phyloP scores from a whole-genome alignment of 2,113 vertebrate genomes.

The Hippolais icterina region DNA sequence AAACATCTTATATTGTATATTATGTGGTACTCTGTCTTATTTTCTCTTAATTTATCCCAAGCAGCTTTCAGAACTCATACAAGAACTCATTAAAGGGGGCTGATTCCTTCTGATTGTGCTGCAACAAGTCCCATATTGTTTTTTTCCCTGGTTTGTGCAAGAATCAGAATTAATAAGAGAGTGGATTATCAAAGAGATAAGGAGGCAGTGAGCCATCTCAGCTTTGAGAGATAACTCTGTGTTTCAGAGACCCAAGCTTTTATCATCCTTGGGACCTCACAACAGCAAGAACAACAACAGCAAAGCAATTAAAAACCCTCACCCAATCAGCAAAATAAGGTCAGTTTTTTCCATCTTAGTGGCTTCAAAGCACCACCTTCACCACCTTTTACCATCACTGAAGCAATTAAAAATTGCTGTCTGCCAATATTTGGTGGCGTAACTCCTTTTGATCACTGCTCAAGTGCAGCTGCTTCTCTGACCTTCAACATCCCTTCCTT shows the following conservation, averaged over 20 bases:
- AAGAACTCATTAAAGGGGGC: not conserved
- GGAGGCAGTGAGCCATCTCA: not conserved
- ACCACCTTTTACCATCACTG: not conserved
- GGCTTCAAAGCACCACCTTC: not conserved
- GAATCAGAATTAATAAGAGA: not conserved
- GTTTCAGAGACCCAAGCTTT: not conserved
- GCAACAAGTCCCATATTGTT: not conserved
- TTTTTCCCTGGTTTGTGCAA: not conserved
- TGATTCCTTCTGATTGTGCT: not conserved
- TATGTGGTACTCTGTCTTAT: not conserved
- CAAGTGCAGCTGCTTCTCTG: not conserved
- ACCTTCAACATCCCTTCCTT: constrained; percentile 28
- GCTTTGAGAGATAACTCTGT: not conserved
- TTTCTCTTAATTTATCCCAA: not conserved
- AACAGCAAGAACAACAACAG: not conserved
- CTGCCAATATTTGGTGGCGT: constrained; percentile 10
- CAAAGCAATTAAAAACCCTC: not conserved
- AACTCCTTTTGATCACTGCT: constrained; percentile 34
- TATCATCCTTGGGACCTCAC: not conserved
- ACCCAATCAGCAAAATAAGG: not conserved
- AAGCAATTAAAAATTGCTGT: constrained; percentile 41
- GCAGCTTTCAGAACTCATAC: not conserved
- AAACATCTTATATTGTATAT: not conserved
- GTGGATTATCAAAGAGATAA: not conserved
- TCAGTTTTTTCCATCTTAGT: not conserved